These are phyloP conservation scores for Xylota sylvarum DNA, from an alignment of 2,888 invertebrate species.

Conservation along the genomic window DNA sequence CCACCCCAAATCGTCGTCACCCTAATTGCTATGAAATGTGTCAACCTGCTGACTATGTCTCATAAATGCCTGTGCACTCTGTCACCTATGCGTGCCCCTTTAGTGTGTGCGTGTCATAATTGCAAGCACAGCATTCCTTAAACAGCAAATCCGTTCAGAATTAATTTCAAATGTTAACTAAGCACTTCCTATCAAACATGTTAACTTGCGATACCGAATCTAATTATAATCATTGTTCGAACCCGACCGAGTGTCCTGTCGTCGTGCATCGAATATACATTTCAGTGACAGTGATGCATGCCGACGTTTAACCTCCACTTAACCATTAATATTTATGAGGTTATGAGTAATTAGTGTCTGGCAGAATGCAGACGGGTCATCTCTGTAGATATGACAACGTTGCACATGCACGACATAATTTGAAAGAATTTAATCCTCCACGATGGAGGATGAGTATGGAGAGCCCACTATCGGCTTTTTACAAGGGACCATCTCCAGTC, in stretches of 20 bases:
- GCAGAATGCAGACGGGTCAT: neutral
- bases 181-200: constrained; percentile 76
- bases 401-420: constrained; percentile 1
- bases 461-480: constrained; percentile 9
- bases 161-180: constrained; percentile 74
- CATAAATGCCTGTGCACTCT: constrained; percentile 36
- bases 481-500: constrained; percentile 21
- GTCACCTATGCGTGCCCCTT: constrained; percentile 3
- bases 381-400: constrained; percentile 7
- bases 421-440: constrained; percentile 18
- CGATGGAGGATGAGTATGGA: neutral
- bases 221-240: constrained; percentile 74
- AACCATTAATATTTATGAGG: constrained; percentile 68
- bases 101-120: constrained; percentile 51
- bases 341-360: constrained; percentile 57
- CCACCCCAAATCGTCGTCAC: constrained; percentile 28
- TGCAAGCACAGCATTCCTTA: constrained; percentile 71
- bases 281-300: constrained; percentile 67
- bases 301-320: constrained; percentile 61
- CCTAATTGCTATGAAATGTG: constrained; percentile 71
- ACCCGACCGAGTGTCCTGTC: constrained; percentile 22
- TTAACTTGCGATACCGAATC: constrained; percentile 69
- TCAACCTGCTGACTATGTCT: constrained; percentile 58
- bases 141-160: constrained; percentile 69
- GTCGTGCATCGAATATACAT: constrained; percentile 50